A percentile compares a stretch with the other conserved stretches of the same genome.
phyloP scores from a whole-genome alignment of 2,113 vertebrate species.

The Callaeas wilsoni region DNA sequence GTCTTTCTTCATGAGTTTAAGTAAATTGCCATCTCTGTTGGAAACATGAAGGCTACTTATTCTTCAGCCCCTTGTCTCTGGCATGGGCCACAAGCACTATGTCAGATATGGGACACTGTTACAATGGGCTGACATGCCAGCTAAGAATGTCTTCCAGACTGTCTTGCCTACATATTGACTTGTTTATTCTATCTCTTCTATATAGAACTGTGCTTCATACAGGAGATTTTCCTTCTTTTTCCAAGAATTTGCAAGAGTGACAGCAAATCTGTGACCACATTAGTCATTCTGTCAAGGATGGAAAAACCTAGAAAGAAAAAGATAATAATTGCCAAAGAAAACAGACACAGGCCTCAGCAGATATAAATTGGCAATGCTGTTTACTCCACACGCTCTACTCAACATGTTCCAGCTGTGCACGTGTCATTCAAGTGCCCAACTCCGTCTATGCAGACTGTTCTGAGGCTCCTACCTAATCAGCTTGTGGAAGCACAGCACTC shows the following conservation, averaged over 20 bases:
- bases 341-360: not conserved
- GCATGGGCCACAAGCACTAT: not conserved
- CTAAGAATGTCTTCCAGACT: not conserved
- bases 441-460: not conserved
- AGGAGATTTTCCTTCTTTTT: conserved; percentile 10
- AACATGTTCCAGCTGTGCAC: not conserved
- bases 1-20: not conserved
- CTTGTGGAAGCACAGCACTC: not conserved
- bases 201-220: not conserved
- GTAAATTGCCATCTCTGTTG: not conserved
- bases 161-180: not conserved
- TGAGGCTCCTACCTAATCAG: not conserved
- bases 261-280: not conserved
- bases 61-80: not conserved
- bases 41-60: not conserved
- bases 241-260: not conserved
- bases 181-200: not conserved
- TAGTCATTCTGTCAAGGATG: conserved; percentile 15
- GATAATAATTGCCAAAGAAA: not conserved
- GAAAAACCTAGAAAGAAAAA: conserved; percentile 21
- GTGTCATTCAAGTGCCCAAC: not conserved
- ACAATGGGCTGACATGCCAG: not conserved
- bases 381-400: not conserved
- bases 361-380: not conserved
- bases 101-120: not conserved